Base-by-base conservation (phyloP, 1,140 invertebrate genomes). In the Heliconius nattereri region DNA sequence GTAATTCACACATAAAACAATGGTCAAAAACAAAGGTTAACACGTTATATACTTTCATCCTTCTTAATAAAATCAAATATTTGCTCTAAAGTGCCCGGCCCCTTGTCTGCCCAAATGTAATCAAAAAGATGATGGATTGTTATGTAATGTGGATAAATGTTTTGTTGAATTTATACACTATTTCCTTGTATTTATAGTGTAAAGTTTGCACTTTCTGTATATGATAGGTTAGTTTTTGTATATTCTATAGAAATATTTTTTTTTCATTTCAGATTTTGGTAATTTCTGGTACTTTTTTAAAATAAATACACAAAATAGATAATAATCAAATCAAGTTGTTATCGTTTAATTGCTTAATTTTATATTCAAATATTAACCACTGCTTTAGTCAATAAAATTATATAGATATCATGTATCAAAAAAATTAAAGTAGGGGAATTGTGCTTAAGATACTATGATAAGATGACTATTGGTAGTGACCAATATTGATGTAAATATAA, bases 11-110 rank as follows among this genome's bases (percentile, higher is more conserved):
- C 60, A 29, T n/a, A 3, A 13, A 26, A 29, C 23, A 29, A 66
- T 66, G 57, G 16, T 23, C 11, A 26, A 66, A 71, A n/a, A 19
- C 1, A 71, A 71, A 37, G 16, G 29, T 71, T 71, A 71, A 71
- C 23, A n/a, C 23, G n/a, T 32, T 78, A 19, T 78, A 37, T 78
- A 74, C 54, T 73, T 57, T 74, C 45, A 74, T 72, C 40, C 26
- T 52, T 66, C 26, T 57, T 74, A 74, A 78, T 57, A 74, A 78
- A 54, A 74, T 70, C 40, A 74, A 78, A 78, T 74, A 78, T 74
- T 74, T 74, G 57, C 72, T 74, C 73, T 78, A 70, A 74, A 70
- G 73, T 74, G 37, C 72, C 23, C 29, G 7, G 72, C 71, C 72
- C 72, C 29, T 78, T 78, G 71, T 78, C 72, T 78, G 54, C 71